Conservation (phyloP, 2,113 vertebrate species). For the Lophius piscatorius region DNA sequence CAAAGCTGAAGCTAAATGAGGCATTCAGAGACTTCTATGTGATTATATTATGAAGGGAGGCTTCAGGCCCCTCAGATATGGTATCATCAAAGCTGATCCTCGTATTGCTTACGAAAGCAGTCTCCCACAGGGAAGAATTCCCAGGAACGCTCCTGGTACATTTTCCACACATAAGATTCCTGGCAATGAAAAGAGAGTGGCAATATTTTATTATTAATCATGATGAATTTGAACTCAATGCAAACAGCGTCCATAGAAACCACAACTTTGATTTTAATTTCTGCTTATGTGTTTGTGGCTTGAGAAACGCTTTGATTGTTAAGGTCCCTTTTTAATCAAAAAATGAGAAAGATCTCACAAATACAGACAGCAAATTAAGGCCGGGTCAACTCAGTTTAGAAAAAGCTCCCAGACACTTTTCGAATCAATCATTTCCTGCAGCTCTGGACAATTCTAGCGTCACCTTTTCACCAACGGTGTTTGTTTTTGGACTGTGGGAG, state of each 20-base stretch:
- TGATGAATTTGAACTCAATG: neutral
- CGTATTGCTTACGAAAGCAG: slow-evolving; percentile 83
- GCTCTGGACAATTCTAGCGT: too few relatives aligned
- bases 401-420: too few relatives aligned
- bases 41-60: slow-evolving; percentile 34
- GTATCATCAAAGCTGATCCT: slow-evolving; percentile 77
- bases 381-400: too few relatives aligned
- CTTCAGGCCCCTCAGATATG: slow-evolving; percentile 45
- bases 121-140: slow-evolving; percentile 84
- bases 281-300: neutral
- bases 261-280: neutral
- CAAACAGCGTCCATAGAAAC: neutral
- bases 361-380: too few relatives aligned
- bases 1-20: slow-evolving; percentile 23
- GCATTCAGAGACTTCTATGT: slow-evolving; percentile 15
- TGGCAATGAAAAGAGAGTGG: slow-evolving; percentile 53
- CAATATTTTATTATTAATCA: slow-evolving; percentile 7
- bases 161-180: slow-evolving; percentile 83
- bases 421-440: too few relatives aligned
- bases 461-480: too few relatives aligned
- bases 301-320: slow-evolving; percentile 2
- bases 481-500: too few relatives aligned
- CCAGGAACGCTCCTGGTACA: slow-evolving; percentile 83
- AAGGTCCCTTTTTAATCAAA: slow-evolving; percentile 6
- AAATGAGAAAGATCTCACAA: slow-evolving; percentile 9